These are phyloP conservation scores for Meandrusa payeni DNA, from an alignment of 2,888 invertebrate genomes.

Conservation along the genomic window DNA sequence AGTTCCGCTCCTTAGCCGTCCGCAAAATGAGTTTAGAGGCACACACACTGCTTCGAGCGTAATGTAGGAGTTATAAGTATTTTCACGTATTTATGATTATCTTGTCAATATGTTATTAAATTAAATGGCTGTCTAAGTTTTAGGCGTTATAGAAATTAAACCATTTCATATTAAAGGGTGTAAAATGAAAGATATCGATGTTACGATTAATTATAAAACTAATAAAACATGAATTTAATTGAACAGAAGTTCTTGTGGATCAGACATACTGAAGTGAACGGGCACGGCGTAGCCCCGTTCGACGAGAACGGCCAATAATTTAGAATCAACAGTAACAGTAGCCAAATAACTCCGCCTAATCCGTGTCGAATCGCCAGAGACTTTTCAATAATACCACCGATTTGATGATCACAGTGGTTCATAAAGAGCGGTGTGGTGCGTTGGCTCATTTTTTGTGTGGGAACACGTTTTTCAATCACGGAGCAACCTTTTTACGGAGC, in stretches of 20 bases:
- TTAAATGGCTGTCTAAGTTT: too few relatives aligned
- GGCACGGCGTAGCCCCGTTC: constrained; percentile 25
- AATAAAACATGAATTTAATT: constrained; percentile 1
- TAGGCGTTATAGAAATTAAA: too few relatives aligned
- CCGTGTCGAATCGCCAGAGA: constrained; percentile 65
- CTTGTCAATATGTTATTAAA: too few relatives aligned
- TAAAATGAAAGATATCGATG: too few relatives aligned
- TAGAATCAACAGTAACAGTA: constrained; percentile 69
- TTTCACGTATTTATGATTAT: too few relatives aligned
- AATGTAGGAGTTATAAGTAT: too few relatives aligned
- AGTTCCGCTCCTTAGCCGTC: too few relatives aligned
- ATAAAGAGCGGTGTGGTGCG: constrained; percentile 23
- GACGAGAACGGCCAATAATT: constrained; percentile 57
- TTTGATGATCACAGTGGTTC: constrained; percentile 42
- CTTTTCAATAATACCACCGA: constrained; percentile 66
- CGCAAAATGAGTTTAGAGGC: too few relatives aligned
- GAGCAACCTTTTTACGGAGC: constrained; percentile 61
- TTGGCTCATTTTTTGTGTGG: constrained; percentile 53
- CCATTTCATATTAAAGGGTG: too few relatives aligned
- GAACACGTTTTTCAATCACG: constrained; percentile 72
- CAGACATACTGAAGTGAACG: constrained; percentile 1
- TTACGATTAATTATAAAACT: neutral
- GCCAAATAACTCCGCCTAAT: constrained; percentile 66
- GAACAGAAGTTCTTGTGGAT: constrained; percentile 4
- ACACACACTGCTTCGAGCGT: too few relatives aligned